A percentile compares a stretch with the other conserved stretches of the same genome.
Conservation (phyloP, 2,797 vertebrate species). For the Sandelia bainsii region DNA sequence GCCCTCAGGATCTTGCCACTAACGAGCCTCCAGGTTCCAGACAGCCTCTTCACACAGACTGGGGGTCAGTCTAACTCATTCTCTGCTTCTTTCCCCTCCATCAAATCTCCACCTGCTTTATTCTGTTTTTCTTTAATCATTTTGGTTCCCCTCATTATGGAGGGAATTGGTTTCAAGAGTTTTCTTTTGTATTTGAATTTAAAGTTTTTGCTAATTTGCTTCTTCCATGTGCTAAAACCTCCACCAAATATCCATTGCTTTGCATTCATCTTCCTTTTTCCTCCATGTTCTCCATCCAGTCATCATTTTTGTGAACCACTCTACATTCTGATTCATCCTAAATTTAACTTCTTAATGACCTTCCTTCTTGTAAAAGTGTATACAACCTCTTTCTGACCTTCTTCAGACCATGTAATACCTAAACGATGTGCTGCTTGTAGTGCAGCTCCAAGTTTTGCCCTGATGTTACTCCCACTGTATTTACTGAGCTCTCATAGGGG, state of each 20-base stretch:
- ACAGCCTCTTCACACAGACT: slow-evolving; percentile 73
- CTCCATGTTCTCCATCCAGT: neutral
- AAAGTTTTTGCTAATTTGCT: slow-evolving; percentile 11
- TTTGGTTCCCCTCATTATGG: slow-evolving; percentile 21
- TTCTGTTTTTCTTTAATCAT: slow-evolving; percentile 41
- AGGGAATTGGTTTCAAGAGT: slow-evolving; percentile 10
- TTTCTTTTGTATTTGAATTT: slow-evolving; percentile 28
- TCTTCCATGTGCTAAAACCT: slow-evolving; percentile 3
- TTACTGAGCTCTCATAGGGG: slow-evolving; percentile 70
- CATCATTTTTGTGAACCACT: slow-evolving; percentile 10
- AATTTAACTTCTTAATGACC: slow-evolving; percentile 40
- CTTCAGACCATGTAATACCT: slow-evolving; percentile 45
- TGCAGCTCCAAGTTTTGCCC: slow-evolving; percentile 27
- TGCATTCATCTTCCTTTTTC: slow-evolving; percentile 3
- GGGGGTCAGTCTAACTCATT: slow-evolving; percentile 56
- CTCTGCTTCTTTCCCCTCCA: slow-evolving; percentile 18
- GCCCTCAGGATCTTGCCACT: slow-evolving; percentile 92
- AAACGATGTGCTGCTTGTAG: slow-evolving; percentile 39
- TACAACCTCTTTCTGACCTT: slow-evolving; percentile 30
- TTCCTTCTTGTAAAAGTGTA: slow-evolving; percentile 31
- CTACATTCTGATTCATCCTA: slow-evolving; percentile 22
- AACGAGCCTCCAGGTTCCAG: slow-evolving; percentile 89
- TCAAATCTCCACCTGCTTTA: slow-evolving; percentile 57
- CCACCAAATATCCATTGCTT: neutral
- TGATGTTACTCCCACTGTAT: slow-evolving; percentile 40